Base-by-base conservation (phyloP, 2,113 vertebrate species). In the Channa maculata region DNA sequence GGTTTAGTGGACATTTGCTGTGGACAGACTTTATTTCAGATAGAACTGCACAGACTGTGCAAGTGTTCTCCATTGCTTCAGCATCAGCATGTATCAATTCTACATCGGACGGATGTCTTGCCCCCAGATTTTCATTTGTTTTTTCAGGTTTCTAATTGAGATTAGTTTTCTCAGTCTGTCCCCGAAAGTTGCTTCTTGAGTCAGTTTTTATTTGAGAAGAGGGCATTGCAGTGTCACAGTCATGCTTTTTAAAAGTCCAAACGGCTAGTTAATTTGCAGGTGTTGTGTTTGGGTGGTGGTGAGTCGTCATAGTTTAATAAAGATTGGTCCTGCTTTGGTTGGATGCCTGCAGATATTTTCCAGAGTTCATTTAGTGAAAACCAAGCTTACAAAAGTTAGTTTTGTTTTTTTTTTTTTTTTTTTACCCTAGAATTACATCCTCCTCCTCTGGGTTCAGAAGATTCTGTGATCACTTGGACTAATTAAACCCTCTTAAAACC, bases 41-140 rank as follows among this genome's bases (percentile, higher is more conserved):
- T 46, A 50, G 24, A 24, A 24, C 24, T 24, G 24, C 24, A 24
- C 24, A 24, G 39, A 45, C 52, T 8, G 7, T 53, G 73, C 57
- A 73, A 75, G 43, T 12, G 34, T 41, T 61, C 49, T 71, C 74
- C 50, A 54, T 59, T 3, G 15, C 77, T 75, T 64, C 53, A 79
- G 55, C 74, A 65, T 80, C 67, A 70, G 60, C 63, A 52, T 66
- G 58, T 75, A 79, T 85, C 55, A 41, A 65, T 80, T 78, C 57
- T 53, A 39, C 78, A 70, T 72, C 57, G 69, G 72, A 64, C 62
- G 66, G 59, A 72, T 24, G 72, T 49, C 63, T 80, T 58, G 64
- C 7, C 61, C 37, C 58, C 44, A 41, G 24, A 24, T 24, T 24
- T 24, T 7, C 39, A 24, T 24, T 41, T 4, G 39, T 5, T 48